Conservation (phyloP, 1,140 invertebrate species). For the Matsumurasca onukii region DNA sequence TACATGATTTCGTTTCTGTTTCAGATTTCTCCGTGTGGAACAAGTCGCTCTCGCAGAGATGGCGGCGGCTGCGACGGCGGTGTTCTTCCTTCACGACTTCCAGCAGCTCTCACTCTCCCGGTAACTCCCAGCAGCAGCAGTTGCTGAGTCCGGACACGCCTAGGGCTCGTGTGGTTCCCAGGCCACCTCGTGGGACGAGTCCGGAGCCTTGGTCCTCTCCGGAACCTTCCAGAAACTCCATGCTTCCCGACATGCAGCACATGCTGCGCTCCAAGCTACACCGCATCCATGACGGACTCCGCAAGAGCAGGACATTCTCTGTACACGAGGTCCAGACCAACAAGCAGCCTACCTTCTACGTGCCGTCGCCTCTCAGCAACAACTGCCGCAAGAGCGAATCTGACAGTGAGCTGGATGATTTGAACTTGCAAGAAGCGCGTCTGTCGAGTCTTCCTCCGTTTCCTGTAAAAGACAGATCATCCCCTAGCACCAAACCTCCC, state of each 20-base stretch:
- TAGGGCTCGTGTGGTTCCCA: slow-evolving; percentile 45
- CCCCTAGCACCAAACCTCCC: slow-evolving; percentile 40
- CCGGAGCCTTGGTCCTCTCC: slow-evolving; percentile 47
- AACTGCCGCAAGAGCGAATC: slow-evolving; percentile 25
- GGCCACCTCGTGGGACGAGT: slow-evolving; percentile 51
- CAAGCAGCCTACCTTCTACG: slow-evolving; percentile 61
- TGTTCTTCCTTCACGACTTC: slow-evolving; percentile 53
- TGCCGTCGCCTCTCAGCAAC: slow-evolving; percentile 57
- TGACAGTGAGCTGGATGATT: slow-evolving; percentile 39
- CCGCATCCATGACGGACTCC: slow-evolving; percentile 64
- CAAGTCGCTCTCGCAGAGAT: slow-evolving; percentile 70
- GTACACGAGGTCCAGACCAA: slow-evolving; percentile 61
- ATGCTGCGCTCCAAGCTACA: slow-evolving; percentile 63
- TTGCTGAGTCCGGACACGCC: slow-evolving; percentile 52
- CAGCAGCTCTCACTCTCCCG: background rate
- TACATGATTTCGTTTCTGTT: slow-evolving; percentile 48
- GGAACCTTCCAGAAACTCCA: slow-evolving; percentile 1
- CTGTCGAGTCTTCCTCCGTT: slow-evolving; percentile 29
- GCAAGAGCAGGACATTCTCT: slow-evolving; percentile 61
- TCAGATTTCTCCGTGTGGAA: slow-evolving; percentile 69
- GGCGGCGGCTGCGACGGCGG: slow-evolving; percentile 64
- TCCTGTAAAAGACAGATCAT: slow-evolving; percentile 9
- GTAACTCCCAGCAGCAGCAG: slow-evolving; percentile 47
- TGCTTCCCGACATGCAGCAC: slow-evolving; percentile 56
- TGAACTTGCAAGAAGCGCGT: slow-evolving; percentile 13